Base-by-base conservation (phyloP, 2,888 invertebrate species). In the Anodontia alba region DNA sequence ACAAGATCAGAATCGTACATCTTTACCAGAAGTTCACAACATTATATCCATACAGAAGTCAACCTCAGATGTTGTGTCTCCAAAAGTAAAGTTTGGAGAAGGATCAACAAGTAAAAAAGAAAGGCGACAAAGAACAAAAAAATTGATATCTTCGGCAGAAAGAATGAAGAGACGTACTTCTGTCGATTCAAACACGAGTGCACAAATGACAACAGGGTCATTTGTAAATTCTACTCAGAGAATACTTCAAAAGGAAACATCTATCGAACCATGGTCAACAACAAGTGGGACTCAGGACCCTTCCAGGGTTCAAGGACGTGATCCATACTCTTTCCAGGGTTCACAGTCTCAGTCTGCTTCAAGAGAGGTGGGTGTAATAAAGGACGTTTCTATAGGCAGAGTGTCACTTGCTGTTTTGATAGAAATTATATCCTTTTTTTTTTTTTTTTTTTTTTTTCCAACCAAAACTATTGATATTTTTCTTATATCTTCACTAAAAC, bases 161-260 rank as follows among this genome's bases (percentile, higher is more conserved):
- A 76, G 81, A 46, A 81, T 78, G 23, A 38, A 38, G 17, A 36
- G 23, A 31, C 67, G 73, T 0, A 69, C 57, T n/a, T 57, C 49
- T n/a, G 26, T 42, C 7, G 73, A 72, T 17, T 54, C 71, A 36
- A 26, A 57, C 20, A 77, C 43, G 8, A 69, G 69, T 46, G 26
- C 69, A n/a, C 78, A 76, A 51, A 62, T 42, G 20, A 54, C 76
- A 20, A 78, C 85, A 0, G 85, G 80, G 7, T 49, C 73, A 51
- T 85, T 85, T 77, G 78, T 78, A 7, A 62, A 62, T 15, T 76
- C 82, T 1, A 83, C 85, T 17, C 80, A 81, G 74, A 83, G 49
- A 7, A 81, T 85, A 68, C 29, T 54, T 38, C 42, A 62, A 8
- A 31, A 66, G 66, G 73, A 57, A 38, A 68, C 66, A 1, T 43